These are phyloP conservation scores for Pampusana beccarii DNA, from an alignment of 2,113 vertebrate species.

Conservation along the genomic window DNA sequence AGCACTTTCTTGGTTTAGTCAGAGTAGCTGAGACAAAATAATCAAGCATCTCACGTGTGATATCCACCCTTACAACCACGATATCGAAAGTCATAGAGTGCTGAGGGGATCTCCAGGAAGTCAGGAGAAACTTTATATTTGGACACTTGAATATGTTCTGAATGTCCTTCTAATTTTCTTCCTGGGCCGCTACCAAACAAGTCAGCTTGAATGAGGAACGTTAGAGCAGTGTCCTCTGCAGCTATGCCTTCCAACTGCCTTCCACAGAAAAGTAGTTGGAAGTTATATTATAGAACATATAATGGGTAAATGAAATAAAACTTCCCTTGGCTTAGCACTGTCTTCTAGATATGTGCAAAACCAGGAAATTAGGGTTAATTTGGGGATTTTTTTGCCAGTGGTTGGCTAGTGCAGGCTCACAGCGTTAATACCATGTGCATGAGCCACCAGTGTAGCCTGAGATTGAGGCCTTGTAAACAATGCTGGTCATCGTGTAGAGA, in stretches of 20 bases:
- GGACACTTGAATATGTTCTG: rapidly evolving
- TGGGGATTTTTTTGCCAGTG: neutral
- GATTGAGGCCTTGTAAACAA: neutral
- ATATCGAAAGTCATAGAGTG: neutral
- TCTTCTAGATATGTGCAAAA: neutral
- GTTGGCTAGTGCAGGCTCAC: neutral
- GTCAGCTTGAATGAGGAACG: neutral
- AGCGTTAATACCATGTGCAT: neutral
- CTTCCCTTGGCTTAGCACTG: neutral
- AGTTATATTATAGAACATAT: neutral
- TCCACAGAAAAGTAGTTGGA: neutral
- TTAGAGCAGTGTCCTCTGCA: neutral
- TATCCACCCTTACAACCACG: neutral
- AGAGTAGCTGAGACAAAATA: neutral
- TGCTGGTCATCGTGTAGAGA: neutral
- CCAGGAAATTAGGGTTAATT: neutral
- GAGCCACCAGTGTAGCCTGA: neutral
- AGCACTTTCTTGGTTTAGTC: neutral
- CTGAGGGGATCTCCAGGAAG: neutral
- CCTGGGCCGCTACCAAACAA: neutral
- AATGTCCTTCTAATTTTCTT: neutral
- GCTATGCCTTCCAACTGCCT: neutral
- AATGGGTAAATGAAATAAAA: neutral
- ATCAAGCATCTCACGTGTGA: neutral
- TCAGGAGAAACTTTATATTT: neutral